These are phyloP conservation scores for Battus philenor DNA, from an alignment of 1,140 invertebrate species.

Conservation along the genomic window DNA sequence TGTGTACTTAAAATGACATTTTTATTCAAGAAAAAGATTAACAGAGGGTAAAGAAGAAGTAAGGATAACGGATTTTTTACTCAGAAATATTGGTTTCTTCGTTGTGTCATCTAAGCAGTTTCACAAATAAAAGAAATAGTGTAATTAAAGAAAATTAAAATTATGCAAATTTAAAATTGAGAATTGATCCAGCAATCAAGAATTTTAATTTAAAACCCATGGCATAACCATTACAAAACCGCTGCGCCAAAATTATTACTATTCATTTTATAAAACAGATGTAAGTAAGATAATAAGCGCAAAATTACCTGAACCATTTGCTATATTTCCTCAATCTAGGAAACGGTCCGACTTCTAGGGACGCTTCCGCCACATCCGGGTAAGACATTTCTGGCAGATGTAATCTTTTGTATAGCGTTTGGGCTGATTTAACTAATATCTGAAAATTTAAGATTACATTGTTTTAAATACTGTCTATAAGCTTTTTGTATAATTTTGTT, in stretches of 20 bases:
- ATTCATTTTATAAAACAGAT: neutral
- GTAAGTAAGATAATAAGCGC: neutral
- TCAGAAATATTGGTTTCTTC: too few species aligned
- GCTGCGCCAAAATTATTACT: too few species aligned
- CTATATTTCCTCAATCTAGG: slow-evolving; percentile 41
- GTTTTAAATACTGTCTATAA: too few species aligned
- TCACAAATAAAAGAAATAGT: neutral
- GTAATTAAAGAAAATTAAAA: neutral
- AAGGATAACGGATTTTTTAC: too few species aligned
- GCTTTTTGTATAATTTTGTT: too few species aligned
- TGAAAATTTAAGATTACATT: too few species aligned
- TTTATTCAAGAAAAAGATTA: too few species aligned
- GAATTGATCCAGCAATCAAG: neutral
- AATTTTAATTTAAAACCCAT: neutral
- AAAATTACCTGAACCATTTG: slow-evolving; percentile 26
- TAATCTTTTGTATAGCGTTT: slow-evolving; percentile 41
- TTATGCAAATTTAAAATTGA: neutral
- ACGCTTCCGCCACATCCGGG: slow-evolving; percentile 50
- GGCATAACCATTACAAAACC: too few species aligned
- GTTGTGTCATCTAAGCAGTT: too few species aligned
- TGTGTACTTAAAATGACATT: too few species aligned
- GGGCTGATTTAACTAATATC: slow-evolving; percentile 43
- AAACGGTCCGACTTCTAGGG: slow-evolving; percentile 40
- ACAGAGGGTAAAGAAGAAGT: too few species aligned
- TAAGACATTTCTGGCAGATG: slow-evolving; percentile 47